Base-by-base conservation (phyloP, 2,797 vertebrate genomes). In the Tinamus major region DNA sequence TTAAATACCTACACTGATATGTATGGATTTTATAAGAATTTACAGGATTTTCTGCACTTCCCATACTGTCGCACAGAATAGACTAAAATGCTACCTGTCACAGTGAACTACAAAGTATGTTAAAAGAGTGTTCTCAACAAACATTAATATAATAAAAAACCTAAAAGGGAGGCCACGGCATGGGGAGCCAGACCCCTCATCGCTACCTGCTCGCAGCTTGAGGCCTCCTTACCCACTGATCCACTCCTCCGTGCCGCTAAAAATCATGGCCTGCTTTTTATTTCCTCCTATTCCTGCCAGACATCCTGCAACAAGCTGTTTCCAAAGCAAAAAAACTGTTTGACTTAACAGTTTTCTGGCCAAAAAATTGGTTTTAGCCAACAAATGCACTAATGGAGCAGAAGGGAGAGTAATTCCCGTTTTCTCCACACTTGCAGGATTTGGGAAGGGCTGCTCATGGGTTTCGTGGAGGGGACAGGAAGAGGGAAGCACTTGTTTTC, bases 401-500 rank as follows among this genome's bases (percentile, higher is more conserved):
- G 49, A 58, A 42, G 49, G 49, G 62, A 42, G 44, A 55, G 6
- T 0, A 1, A 75, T 29, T 55, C 44, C 31, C 2, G 3, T 37
- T 80, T 49, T 35, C 44, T 85, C 41, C 53, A 29, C 55, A 29
- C 55, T 75, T 49, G 11, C 35, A 21, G 64, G 27, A 37, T 42
- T 92, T 39, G 26, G 63, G 68, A 90, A 83, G 23, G 23, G 69
- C 65, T 42, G 19, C 29, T 79, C 19, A 1, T 21, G 3, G 26
- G 48, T 64, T 79, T 61, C 51, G 75, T 42, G 69, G 53, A 89
- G 83, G 29, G 44, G 67, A 21, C 48, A 6, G 3, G 41, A 63
- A 77, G 82, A 86, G 27, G 69, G 24, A 81, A 80, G 19, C 21
- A 46, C 68, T 93, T 90, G 35, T 67, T 95, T 91, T 89, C 15